Percentiles rank a stretch among this genome's conserved stretches.
Evolutionary conservation across 92 coral and sea anemone species (phyloP).

Genomic region (Diadumene lineata): DNA sequence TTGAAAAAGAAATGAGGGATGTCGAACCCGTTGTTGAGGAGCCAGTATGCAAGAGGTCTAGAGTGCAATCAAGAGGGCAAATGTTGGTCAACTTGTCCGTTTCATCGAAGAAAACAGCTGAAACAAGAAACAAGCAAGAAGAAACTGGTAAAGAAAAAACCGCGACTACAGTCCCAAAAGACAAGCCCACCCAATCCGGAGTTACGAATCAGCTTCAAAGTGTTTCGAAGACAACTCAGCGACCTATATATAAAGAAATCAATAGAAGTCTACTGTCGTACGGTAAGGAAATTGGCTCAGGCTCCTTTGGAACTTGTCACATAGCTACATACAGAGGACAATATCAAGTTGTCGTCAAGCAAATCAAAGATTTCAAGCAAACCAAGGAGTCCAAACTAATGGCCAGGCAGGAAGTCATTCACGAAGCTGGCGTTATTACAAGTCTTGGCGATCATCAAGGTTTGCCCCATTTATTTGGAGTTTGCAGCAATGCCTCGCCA

Average conservation of each 20-base stretch:
- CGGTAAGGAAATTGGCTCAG: background rate
- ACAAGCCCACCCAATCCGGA: background rate
- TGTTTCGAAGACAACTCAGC: background rate
- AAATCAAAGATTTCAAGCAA: background rate
- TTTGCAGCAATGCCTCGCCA: background rate
- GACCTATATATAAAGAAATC: background rate
- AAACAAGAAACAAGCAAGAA: background rate
- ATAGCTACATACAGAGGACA: constrained; percentile 1
- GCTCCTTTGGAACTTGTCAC: constrained; percentile 14
- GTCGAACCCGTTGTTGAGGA: background rate
- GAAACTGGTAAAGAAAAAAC: background rate
- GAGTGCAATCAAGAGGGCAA: background rate
- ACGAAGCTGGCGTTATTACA: constrained; percentile 12
- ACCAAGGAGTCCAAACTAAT: background rate
- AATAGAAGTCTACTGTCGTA: background rate
- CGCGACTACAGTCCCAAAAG: background rate
- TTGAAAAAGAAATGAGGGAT: background rate
- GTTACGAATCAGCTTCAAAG: background rate
- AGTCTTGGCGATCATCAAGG: constrained; percentile 25
- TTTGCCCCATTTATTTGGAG: constrained; percentile 22
- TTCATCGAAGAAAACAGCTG: too few species aligned
- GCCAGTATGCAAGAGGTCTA: background rate
- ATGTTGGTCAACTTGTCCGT: too few species aligned
- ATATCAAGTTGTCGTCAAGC: constrained; percentile 10
- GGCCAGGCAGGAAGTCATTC: constrained; percentile 1